These are phyloP conservation scores for Phyllotreta cruciferae DNA, from an alignment of 2,888 invertebrate species.

Conservation along the genomic window DNA sequence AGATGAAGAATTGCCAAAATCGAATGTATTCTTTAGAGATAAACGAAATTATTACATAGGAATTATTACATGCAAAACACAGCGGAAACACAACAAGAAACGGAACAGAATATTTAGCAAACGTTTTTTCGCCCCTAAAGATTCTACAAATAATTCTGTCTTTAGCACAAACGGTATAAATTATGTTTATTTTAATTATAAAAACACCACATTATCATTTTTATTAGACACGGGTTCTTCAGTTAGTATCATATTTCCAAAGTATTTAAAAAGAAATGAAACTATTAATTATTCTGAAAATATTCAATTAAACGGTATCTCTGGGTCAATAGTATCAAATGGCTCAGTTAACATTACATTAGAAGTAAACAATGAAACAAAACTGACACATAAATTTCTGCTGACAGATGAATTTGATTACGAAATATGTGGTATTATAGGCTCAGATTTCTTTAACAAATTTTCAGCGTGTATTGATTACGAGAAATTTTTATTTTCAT, in stretches of 20 bases:
- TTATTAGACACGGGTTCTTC: slow-evolving; percentile 29
- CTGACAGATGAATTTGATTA: background rate
- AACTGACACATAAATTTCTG: slow-evolving; percentile 16
- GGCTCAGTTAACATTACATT: slow-evolving; percentile 21
- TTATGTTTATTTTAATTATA: slow-evolving; percentile 22
- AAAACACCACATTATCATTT: slow-evolving; percentile 3
- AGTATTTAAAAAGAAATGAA: slow-evolving; percentile 9
- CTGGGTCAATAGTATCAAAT: slow-evolving; percentile 12
- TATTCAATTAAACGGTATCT: slow-evolving; percentile 21
- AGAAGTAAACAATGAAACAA: slow-evolving; percentile 2
- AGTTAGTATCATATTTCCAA: slow-evolving; percentile 23
- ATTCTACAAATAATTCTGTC: background rate
- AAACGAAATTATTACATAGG: background rate
- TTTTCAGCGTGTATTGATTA: slow-evolving; percentile 22
- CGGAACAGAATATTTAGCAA: background rate
- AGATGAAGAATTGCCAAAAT: slow-evolving; percentile 9
- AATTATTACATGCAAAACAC: no score
- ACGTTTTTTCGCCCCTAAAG: slow-evolving; percentile 7
- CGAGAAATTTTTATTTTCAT: slow-evolving; percentile 16
- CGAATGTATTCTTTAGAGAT: background rate
- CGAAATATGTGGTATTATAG: slow-evolving; percentile 19
- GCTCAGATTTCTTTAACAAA: slow-evolving; percentile 22
- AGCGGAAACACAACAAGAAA: no score
- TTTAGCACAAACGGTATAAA: slow-evolving; percentile 16
- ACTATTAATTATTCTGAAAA: slow-evolving; percentile 13